Conservation (phyloP, 1,140 invertebrate species). For the Rhizoglyphus robini region DNA sequence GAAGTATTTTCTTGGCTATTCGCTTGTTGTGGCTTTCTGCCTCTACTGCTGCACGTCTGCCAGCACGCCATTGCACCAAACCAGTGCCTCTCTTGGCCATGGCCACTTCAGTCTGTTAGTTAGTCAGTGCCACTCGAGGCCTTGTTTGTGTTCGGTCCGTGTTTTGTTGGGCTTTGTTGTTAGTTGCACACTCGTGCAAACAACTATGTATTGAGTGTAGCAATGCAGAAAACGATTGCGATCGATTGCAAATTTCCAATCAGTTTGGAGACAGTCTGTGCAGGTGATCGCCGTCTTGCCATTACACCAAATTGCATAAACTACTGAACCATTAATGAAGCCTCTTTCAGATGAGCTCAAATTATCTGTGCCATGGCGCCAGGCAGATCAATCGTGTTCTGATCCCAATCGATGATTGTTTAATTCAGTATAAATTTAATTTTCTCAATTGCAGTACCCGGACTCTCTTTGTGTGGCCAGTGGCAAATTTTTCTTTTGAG, state of each 20-base stretch:
- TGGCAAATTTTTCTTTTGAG: too few relatives aligned
- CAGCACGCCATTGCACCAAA: not conserved
- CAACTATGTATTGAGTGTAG: not conserved
- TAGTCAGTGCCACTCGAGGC: too few relatives aligned
- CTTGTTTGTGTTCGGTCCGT: too few relatives aligned
- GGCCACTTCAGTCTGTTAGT: too few relatives aligned
- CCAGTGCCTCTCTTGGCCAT: not conserved
- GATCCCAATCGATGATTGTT: not conserved
- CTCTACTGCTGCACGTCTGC: too few relatives aligned
- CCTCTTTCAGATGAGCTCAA: not conserved
- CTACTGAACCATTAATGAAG: not conserved
- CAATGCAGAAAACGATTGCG: not conserved
- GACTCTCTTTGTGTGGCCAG: too few relatives aligned
- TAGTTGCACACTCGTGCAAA: not conserved
- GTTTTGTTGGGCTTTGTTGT: not conserved
- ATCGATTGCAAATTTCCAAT: not conserved
- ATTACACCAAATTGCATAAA: too few relatives aligned
- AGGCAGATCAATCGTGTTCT: too few relatives aligned
- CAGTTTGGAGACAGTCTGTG: not conserved
- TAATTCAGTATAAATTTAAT: not conserved
- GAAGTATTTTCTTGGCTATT: too few relatives aligned
- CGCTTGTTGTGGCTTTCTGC: too few relatives aligned
- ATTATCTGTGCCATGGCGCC: too few relatives aligned
- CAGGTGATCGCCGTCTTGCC: not conserved
- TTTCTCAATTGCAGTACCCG: too few relatives aligned